Percentiles rank a stretch among this genome's conserved stretches.
Evolutionary conservation across 2,113 vertebrate genomes (phyloP).

Genomic region (Smithornis capensis): DNA sequence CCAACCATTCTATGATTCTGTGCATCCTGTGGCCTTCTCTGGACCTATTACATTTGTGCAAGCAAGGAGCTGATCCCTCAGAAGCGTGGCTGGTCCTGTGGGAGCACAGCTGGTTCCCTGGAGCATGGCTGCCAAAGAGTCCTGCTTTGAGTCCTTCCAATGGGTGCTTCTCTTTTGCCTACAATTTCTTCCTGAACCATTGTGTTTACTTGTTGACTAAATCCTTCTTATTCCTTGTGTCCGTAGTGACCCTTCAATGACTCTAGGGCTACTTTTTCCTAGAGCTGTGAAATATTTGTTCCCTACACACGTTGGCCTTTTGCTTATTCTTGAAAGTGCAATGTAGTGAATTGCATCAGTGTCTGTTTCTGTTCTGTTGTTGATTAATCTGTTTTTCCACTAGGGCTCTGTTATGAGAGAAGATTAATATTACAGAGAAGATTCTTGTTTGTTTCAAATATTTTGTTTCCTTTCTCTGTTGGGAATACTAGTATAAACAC

Average conservation of each 20-base stretch:
- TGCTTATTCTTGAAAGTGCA: neutral
- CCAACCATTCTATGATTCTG: neutral
- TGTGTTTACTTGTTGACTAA: neutral
- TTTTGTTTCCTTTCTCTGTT: slow-evolving; percentile 59
- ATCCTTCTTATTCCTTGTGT: neutral
- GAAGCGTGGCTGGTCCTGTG: neutral
- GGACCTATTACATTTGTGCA: neutral
- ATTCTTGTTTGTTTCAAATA: slow-evolving; percentile 70
- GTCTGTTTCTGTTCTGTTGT: slow-evolving; percentile 15
- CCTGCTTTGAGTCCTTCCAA: neutral
- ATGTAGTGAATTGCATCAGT: neutral
- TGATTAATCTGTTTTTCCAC: slow-evolving; percentile 56
- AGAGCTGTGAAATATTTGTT: neutral
- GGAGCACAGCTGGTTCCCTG: rapidly evolving
- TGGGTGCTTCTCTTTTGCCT: rapidly evolving
- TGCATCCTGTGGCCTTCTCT: neutral
- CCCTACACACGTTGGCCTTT: neutral
- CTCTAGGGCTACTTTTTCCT: neutral
- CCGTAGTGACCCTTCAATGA: neutral
- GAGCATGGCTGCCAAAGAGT: neutral
- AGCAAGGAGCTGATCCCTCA: too few species aligned
- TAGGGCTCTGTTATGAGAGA: slow-evolving; percentile 38
- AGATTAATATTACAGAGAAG: slow-evolving; percentile 58
- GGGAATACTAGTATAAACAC: slow-evolving; percentile 67
- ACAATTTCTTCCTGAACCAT: neutral